These are phyloP conservation scores for Aeoliscus strigatus DNA, from an alignment of 2,797 vertebrate species.

Conservation along the genomic window DNA sequence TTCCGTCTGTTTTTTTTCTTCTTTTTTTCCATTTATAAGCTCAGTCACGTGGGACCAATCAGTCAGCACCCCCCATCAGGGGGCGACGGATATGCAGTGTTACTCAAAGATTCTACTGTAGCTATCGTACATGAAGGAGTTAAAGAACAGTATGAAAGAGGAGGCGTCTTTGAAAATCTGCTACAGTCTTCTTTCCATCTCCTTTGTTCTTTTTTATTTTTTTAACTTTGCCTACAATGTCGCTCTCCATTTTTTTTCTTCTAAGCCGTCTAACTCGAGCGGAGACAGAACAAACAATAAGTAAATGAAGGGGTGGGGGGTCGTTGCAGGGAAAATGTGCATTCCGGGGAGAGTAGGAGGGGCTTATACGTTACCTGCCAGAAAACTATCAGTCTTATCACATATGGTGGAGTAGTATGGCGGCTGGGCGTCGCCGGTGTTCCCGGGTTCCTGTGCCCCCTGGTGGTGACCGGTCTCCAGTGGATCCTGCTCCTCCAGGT, in stretches of 20 bases:
- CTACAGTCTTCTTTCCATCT: constrained; percentile 68
- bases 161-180: constrained; percentile 74
- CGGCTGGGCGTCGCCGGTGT: constrained; percentile 60
- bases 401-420: constrained; percentile 79
- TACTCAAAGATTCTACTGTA: constrained; percentile 76
- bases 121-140: constrained; percentile 71
- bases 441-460: constrained; percentile 43
- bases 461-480: constrained; percentile 54
- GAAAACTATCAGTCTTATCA: constrained; percentile 82
- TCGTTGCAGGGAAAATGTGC: constrained; percentile 70
- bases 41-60: constrained; percentile 67
- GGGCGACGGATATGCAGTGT: constrained; percentile 67
- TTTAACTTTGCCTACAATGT: constrained; percentile 55
- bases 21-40: constrained; percentile 58
- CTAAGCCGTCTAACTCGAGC: constrained; percentile 65
- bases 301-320: constrained; percentile 44
- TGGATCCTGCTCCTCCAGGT: constrained; percentile 50
- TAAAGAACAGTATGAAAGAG: constrained; percentile 72
- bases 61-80: constrained; percentile 66
- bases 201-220: constrained; percentile 52
- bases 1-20: constrained; percentile 50
- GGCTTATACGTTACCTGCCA: constrained; percentile 86
- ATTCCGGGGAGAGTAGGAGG: constrained; percentile 61
- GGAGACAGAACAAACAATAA: constrained; percentile 69
- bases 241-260: constrained; percentile 51